Percentiles rank a stretch among this genome's conserved stretches.
These are phyloP conservation scores for Callosobruchus maculatus DNA, from an alignment of 2,888 invertebrate genomes.

Conservation along the genomic window DNA sequence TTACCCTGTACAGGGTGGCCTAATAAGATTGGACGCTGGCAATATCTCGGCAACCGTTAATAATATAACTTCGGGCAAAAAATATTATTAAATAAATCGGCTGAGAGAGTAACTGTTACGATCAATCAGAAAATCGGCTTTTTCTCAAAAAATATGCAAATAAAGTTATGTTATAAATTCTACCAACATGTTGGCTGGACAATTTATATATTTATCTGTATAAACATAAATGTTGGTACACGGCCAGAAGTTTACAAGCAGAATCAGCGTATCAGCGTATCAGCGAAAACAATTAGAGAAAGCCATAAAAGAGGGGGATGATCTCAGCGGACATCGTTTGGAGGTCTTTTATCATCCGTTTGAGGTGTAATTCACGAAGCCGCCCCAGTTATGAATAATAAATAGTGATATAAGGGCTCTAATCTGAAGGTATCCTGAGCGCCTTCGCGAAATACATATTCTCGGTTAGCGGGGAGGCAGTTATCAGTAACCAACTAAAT, in stretches of 20 bases:
- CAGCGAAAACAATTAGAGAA: neutral
- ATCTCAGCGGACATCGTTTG: conserved; percentile 43
- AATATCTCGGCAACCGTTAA: too few species aligned
- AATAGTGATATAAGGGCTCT: conserved; percentile 47
- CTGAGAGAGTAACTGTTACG: too few species aligned
- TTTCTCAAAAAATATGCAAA: too few species aligned
- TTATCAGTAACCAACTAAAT: conserved; percentile 49
- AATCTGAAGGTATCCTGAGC: conserved; percentile 38
- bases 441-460: conserved; percentile 45
- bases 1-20: too few species aligned
- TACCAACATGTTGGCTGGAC: too few species aligned
- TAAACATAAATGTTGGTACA: neutral
- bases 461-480: conserved; percentile 38
- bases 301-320: conserved; percentile 34
- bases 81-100: too few species aligned
- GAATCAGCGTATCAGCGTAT: neutral
- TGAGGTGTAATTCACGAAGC: conserved; percentile 47
- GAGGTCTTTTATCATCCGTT: conserved; percentile 46
- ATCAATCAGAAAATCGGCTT: too few species aligned
- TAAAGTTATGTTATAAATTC: too few species aligned
- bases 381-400: conserved; percentile 48
- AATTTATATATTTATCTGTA: too few species aligned
- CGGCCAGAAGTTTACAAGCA: neutral
- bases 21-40: too few species aligned
- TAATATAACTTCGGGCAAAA: too few species aligned